Conservation (phyloP, 2,888 invertebrate genomes). For the Sminthurinus aureus region DNA sequence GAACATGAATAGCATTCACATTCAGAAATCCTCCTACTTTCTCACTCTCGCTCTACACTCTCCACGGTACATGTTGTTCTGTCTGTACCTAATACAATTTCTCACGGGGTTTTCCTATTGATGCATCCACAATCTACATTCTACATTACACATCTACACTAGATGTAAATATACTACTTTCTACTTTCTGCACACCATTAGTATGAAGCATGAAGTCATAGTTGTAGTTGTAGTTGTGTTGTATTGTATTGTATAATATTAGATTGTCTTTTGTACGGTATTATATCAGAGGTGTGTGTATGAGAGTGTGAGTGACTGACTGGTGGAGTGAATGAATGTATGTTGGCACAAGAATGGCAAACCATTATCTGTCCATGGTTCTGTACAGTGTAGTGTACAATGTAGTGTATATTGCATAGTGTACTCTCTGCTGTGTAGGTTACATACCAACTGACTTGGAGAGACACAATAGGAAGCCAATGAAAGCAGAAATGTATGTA, state of each 20-base stretch:
- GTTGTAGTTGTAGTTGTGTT: too few species aligned
- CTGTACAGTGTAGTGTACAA: too few species aligned
- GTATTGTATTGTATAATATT: too few species aligned
- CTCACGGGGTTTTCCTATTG: background rate
- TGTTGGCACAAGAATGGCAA: background rate
- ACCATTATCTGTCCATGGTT: background rate
- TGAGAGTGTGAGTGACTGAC: background rate
- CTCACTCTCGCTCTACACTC: background rate
- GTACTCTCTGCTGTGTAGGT: too few species aligned
- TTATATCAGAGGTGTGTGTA: background rate
- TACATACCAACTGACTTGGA: too few species aligned
- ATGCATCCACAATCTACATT: too few species aligned
- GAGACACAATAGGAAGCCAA: slow-evolving; percentile 8
- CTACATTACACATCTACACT: too few species aligned
- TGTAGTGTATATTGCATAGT: too few species aligned
- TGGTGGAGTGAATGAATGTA: background rate
- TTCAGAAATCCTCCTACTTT: background rate
- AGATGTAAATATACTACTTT: too few species aligned
- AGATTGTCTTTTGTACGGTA: too few species aligned
- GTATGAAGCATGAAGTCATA: too few species aligned
- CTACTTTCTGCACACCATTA: too few species aligned
- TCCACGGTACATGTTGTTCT: background rate
- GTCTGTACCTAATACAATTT: background rate
- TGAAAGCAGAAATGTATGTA: background rate
- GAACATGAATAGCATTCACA: background rate